Conservation (phyloP, 2,888 invertebrate species). For the Orthosia gothica region DNA sequence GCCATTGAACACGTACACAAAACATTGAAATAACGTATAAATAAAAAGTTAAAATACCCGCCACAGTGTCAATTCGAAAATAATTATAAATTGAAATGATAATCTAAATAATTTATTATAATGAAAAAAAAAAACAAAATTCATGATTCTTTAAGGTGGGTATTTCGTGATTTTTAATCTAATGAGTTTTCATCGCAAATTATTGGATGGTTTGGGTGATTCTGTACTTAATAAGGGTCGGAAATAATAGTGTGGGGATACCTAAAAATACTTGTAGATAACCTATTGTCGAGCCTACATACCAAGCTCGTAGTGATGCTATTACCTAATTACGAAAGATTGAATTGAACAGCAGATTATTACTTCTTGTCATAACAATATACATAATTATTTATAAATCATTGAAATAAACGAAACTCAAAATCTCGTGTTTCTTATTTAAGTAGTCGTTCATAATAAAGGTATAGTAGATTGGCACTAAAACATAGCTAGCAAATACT, state of each 20-base stretch:
- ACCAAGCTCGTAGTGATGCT: slow-evolving; percentile 26
- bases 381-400: slow-evolving; percentile 36
- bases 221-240: slow-evolving; percentile 25
- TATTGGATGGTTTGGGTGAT: slow-evolving; percentile 33
- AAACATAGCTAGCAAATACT: slow-evolving; percentile 46
- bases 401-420: slow-evolving; percentile 65
- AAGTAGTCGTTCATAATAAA: slow-evolving; percentile 40
- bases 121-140: slow-evolving; percentile 50
- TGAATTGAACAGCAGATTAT: slow-evolving; percentile 25
- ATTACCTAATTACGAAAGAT: slow-evolving; percentile 33
- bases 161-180: slow-evolving; percentile 66
- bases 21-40: slow-evolving; percentile 10
- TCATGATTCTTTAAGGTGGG: slow-evolving; percentile 63
- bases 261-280: slow-evolving; percentile 17
- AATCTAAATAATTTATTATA: slow-evolving; percentile 48
- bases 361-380: slow-evolving; percentile 31
- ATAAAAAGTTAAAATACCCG: slow-evolving; percentile 3
- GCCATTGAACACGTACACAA: slow-evolving; percentile 14
- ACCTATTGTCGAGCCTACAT: not conserved
- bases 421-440: slow-evolving; percentile 67
- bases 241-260: slow-evolving; percentile 17
- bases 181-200: slow-evolving; percentile 44
- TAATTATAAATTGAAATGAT: slow-evolving; percentile 15
- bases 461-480: slow-evolving; percentile 42
- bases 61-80: slow-evolving; percentile 38